These are phyloP conservation scores for Acheta domesticus DNA, from an alignment of 2,888 invertebrate genomes.

Conservation along the genomic window DNA sequence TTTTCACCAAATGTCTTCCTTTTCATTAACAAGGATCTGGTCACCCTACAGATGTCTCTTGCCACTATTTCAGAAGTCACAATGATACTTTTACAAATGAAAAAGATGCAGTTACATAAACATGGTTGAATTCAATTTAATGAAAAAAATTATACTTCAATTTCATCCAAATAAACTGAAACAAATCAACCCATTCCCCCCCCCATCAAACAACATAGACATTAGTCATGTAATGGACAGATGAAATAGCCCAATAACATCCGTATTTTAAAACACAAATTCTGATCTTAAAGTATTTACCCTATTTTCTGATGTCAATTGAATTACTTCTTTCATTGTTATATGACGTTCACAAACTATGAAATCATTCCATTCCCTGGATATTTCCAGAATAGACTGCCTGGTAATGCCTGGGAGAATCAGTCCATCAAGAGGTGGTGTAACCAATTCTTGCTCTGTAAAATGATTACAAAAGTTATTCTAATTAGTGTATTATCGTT, in stretches of 20 bases:
- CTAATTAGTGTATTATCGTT: constrained; percentile 44
- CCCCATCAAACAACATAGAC: no score
- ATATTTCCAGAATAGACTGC: constrained; percentile 77
- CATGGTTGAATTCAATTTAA: no score
- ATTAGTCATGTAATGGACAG: no score
- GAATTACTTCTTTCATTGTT: constrained; percentile 77
- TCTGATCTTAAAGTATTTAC: constrained; percentile 53
- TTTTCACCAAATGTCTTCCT: no score
- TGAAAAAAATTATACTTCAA: no score
- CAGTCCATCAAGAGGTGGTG: constrained; percentile 89
- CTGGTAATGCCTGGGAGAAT: constrained; percentile 95
- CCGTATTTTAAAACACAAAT: background rate
- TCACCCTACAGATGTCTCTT: no score
- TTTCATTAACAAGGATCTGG: no score
- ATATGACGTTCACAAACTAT: constrained; percentile 75
- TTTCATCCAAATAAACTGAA: no score
- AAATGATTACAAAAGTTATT: constrained; percentile 61
- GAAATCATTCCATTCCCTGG: constrained; percentile 80
- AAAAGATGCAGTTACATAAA: no score
- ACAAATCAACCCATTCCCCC: no score
- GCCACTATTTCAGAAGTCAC: no score
- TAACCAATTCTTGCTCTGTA: constrained; percentile 83
- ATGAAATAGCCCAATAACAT: background rate
- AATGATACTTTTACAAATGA: no score
- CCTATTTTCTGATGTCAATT: constrained; percentile 72